A percentile compares a stretch with the other conserved stretches of the same genome.
These are phyloP conservation scores for Dromaius novaehollandiae DNA, from an alignment of 2,113 vertebrate genomes.

Conservation along the genomic window DNA sequence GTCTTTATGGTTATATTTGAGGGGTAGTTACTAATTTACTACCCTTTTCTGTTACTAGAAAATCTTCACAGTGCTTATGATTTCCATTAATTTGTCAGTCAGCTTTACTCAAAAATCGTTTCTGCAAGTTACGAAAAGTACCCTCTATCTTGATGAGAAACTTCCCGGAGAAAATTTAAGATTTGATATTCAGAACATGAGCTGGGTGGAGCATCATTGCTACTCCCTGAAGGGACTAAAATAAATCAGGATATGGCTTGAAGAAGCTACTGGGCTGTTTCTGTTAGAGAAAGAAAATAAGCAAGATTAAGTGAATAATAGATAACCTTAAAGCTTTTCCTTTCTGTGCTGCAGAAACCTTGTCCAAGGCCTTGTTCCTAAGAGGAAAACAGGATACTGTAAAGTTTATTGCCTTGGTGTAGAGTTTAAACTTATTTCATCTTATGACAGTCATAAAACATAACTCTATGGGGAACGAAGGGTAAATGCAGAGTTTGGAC, in stretches of 20 bases:
- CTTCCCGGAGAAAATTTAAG: background rate
- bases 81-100: conserved; percentile 25
- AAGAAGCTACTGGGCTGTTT: background rate
- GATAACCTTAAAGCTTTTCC: background rate
- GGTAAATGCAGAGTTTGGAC: conserved; percentile 37
- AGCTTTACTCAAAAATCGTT: background rate
- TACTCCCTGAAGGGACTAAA: background rate
- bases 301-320: background rate
- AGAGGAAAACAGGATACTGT: background rate
- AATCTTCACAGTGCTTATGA: background rate
- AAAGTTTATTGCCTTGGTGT: conserved; percentile 25
- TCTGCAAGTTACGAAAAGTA: background rate
- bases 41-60: conserved; percentile 13
- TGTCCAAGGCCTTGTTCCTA: background rate
- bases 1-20: background rate
- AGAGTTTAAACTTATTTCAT: conserved; percentile 28
- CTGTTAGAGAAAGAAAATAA: background rate
- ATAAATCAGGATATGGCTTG: background rate
- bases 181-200: background rate
- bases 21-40: background rate
- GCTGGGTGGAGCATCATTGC: background rate
- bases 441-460: background rate
- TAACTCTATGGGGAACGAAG: conserved; percentile 1
- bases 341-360: background rate
- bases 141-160: background rate